A percentile compares a stretch with the other conserved stretches of the same genome.
Evolutionary conservation across 2,113 vertebrate species (phyloP).

Genomic region (Micromys minutus): DNA sequence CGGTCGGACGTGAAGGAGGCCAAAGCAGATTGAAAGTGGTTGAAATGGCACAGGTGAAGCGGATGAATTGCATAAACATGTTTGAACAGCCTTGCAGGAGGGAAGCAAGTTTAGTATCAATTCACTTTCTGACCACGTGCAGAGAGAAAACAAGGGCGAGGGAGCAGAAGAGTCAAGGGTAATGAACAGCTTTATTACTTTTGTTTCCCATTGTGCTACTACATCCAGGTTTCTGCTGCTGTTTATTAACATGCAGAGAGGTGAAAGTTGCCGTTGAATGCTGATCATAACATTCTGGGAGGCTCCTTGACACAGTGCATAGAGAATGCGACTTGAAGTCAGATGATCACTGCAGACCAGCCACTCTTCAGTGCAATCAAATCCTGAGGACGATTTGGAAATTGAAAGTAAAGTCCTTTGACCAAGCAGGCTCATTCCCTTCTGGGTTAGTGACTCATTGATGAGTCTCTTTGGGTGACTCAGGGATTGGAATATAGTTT

Average conservation of each 20-base stretch:
- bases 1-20: conserved; percentile 61
- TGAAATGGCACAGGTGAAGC: conserved; percentile 68
- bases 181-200: conserved; percentile 70
- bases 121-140: conserved; percentile 74
- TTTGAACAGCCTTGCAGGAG: conserved; percentile 62
- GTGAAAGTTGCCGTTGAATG: conserved; percentile 55
- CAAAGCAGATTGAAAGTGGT: conserved; percentile 74
- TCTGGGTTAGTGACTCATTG: background rate
- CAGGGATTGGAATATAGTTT: background rate
- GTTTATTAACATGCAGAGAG: conserved; percentile 62
- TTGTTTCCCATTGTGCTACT: conserved; percentile 22
- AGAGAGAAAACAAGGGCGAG: conserved; percentile 55
- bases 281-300: background rate
- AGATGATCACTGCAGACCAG: background rate
- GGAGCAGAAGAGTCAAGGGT: conserved; percentile 70
- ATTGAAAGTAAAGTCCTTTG: conserved; percentile 27
- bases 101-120: conserved; percentile 66
- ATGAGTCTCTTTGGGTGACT: background rate
- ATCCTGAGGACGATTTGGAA: background rate
- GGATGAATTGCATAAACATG: conserved; percentile 66
- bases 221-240: conserved; percentile 50
- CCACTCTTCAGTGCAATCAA: background rate
- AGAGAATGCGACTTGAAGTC: background rate
- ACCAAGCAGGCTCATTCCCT: background rate
- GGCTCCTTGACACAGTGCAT: background rate